These are phyloP conservation scores for Hippotragus niger DNA, from an alignment of 2,113 vertebrate species.

Conservation along the genomic window DNA sequence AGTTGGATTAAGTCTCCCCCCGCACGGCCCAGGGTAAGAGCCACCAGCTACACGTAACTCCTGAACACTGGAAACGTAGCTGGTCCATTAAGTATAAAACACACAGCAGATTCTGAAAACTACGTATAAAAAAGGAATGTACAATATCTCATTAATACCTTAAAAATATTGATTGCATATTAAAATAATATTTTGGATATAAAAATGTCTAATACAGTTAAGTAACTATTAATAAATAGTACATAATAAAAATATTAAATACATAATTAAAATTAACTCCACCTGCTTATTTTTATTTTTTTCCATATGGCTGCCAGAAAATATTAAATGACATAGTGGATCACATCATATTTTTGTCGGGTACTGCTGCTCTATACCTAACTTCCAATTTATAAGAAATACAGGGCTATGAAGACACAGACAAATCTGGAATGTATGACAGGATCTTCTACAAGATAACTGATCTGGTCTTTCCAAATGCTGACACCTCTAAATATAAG, in stretches of 20 bases:
- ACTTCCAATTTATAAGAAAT: background rate
- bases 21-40: background rate
- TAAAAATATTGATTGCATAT: background rate
- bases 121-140: background rate
- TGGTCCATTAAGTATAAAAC: background rate
- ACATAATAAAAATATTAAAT: background rate
- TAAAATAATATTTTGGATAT: background rate
- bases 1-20: background rate
- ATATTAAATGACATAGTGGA: background rate
- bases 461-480: background rate
- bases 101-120: background rate
- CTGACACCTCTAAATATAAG: background rate
- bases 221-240: background rate
- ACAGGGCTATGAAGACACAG: background rate
- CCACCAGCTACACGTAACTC: background rate
- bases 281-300: background rate
- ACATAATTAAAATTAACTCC: background rate
- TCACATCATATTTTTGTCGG: background rate
- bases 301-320: background rate
- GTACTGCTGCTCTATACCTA: background rate
- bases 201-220: background rate
- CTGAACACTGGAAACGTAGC: background rate
- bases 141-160: background rate
- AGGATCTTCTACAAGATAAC: background rate
- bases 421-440: background rate